phyloP scores from a whole-genome alignment of 2,888 invertebrate genomes.

The Scaptomyza flava region DNA sequence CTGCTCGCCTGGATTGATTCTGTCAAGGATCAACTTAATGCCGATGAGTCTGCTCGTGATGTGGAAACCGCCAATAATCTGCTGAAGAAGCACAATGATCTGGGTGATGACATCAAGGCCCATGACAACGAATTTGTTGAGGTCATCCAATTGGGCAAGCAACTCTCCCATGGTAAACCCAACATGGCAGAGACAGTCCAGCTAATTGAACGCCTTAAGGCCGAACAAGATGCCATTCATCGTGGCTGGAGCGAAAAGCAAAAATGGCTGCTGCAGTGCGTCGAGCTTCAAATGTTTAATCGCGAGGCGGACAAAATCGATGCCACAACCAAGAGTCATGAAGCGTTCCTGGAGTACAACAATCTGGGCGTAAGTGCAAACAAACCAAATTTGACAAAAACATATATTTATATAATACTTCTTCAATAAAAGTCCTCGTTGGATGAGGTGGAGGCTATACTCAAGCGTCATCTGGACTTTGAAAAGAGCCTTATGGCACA shows the following conservation, averaged over 20 bases:
- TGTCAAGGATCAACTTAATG: conserved; percentile 91
- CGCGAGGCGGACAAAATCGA: conserved; percentile 99
- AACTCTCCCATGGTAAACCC: conserved; percentile 90
- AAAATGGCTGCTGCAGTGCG: conserved; percentile 92
- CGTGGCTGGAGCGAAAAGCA: conserved; percentile 94
- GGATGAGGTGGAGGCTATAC: conserved; percentile 95
- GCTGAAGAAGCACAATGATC: conserved; percentile 95
- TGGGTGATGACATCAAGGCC: conserved; percentile 95
- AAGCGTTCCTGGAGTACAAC: conserved; percentile 95
- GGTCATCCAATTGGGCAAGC: conserved; percentile 91
- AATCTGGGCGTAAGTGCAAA: conserved; percentile 90
- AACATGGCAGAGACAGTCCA: conserved; percentile 90
- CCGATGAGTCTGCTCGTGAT: conserved; percentile 92
- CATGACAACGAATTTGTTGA: conserved; percentile 95
- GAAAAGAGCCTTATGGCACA: conserved; percentile 96
- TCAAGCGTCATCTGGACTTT: conserved; percentile 97
- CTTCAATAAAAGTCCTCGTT: conserved; percentile 88
- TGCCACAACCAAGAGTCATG: conserved; percentile 96
- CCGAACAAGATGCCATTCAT: conserved; percentile 90
- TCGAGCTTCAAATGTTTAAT: conserved; percentile 96
- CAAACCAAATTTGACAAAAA: neutral
- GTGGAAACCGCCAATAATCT: conserved; percentile 96
- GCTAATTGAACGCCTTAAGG: conserved; percentile 89
- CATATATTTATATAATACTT: neutral
- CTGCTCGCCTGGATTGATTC: conserved; percentile 93